phyloP scores from a whole-genome alignment of 2,888 invertebrate genomes.

The Rapana venosa region DNA sequence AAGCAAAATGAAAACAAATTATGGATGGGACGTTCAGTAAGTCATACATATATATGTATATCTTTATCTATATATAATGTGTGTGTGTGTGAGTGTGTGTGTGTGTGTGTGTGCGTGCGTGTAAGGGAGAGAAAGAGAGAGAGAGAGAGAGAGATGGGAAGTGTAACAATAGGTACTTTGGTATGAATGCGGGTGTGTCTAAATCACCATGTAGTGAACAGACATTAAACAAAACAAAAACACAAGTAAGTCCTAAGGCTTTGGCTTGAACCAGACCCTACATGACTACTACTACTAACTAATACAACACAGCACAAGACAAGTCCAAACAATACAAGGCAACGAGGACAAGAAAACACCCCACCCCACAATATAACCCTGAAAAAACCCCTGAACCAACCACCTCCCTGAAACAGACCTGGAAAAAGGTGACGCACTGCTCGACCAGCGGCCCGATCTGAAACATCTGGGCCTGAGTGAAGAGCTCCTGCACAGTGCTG shows the following conservation, averaged over 20 bases:
- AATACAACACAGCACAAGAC: background rate
- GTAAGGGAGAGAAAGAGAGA: too few species aligned
- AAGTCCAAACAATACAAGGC: background rate
- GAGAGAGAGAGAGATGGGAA: too few species aligned
- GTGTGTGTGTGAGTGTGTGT: background rate
- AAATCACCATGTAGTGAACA: too few species aligned
- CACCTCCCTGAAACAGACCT: conserved; percentile 30
- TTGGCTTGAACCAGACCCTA: too few species aligned
- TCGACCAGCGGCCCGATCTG: conserved; percentile 58
- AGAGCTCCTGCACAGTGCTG: conserved; percentile 66
- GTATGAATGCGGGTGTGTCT: too few species aligned
- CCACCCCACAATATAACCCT: background rate
- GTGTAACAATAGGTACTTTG: too few species aligned
- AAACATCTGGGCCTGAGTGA: conserved; percentile 71
- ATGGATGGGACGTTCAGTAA: too few species aligned
- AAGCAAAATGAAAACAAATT: too few species aligned
- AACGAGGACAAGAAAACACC: background rate
- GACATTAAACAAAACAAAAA: too few species aligned
- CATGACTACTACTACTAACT: background rate
- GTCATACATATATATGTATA: conserved; percentile 7
- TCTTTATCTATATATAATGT: too few species aligned
- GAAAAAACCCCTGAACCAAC: background rate
- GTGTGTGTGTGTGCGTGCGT: conserved; percentile 3
- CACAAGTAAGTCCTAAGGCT: too few species aligned
- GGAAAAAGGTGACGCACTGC: conserved; percentile 68